Base-by-base conservation (phyloP, 2,888 invertebrate species). In the Dendrolimus houi region DNA sequence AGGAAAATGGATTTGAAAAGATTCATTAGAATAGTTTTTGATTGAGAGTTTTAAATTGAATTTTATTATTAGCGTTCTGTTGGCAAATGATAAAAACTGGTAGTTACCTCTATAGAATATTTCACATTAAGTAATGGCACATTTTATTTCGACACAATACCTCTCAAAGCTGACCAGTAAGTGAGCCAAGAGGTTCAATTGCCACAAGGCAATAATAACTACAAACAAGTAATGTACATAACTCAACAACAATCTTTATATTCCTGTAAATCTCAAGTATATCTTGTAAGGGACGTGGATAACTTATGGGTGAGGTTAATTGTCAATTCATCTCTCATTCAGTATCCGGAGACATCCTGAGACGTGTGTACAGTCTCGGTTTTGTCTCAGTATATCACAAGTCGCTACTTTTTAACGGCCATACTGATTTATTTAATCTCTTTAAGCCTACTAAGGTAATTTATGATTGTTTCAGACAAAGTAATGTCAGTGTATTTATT, bases 361-460 rank as follows among this genome's bases (percentile, higher is more conserved):
- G 71, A 69, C 67, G 70, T 70, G 71, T 64, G 71, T 63, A 67
- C 62, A 70, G 67, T 72, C 68, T 69, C 71, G 72, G 79, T 71
- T 81, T 75, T 82, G 86, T 85, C 80, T 63, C 75, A 69, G 69
- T 83, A 71, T 67, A 78, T 86, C 83, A 85, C 70, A 65, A 62
- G 75, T 73, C 73, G 64, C 65, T 66, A 67, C 71, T 79, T 82
- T 82, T 79, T 74, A 74, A 77, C 74, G 70, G 70, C 69, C 6
- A 61, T 62, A 57, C 69, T 71, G 77, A 84, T 84, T 76, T 81
- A 85, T 83, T 59, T 63, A 62, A 61, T 64, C 66, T 63, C 67
- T 71, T 73, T 80, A 79, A 84, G 80, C 77, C 75, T 61, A 62
- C 58, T 67, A 69, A 70, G 69, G 68, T 72, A 69, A 78, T 72